phyloP scores from a whole-genome alignment of 2,113 vertebrate genomes.

The Coryphaenoides rupestris region DNA sequence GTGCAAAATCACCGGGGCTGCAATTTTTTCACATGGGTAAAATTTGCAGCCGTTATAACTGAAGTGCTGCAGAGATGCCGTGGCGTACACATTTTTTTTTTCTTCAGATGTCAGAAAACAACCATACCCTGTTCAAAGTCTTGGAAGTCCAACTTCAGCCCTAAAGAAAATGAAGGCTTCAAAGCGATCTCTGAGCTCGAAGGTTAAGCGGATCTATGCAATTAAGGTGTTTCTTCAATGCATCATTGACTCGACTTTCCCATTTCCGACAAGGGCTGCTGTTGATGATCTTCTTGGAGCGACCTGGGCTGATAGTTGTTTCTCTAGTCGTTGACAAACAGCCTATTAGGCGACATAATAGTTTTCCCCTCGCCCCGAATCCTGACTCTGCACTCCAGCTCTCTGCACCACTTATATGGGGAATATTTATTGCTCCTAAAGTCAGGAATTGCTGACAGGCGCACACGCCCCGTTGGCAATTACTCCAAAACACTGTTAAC shows the following conservation, averaged over 20 bases:
- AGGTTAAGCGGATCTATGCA: neutral
- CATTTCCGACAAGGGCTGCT: too few relatives aligned
- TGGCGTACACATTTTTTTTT: too few relatives aligned
- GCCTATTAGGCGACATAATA: conserved; percentile 11
- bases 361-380: neutral
- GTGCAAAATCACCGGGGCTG: too few relatives aligned
- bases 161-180: too few relatives aligned
- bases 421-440: conserved; percentile 20
- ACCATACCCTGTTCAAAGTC: too few relatives aligned
- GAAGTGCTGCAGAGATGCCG: too few relatives aligned
- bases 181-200: neutral
- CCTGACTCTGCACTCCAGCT: conserved; percentile 23
- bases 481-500: neutral
- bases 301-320: neutral
- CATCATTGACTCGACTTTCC: neutral
- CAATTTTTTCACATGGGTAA: too few relatives aligned
- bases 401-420: conserved; percentile 23
- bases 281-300: too few relatives aligned
- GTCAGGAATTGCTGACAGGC: conserved; percentile 31
- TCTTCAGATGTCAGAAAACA: too few relatives aligned
- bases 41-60: too few relatives aligned
- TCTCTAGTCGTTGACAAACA: conserved; percentile 8
- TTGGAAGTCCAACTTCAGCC: too few relatives aligned
- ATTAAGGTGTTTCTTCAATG: neutral
- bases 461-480: conserved; percentile 8